Percentiles rank a stretch among this genome's conserved stretches.
Conservation (phyloP, 2,113 vertebrate species). For the Leucopsar rothschildi region DNA sequence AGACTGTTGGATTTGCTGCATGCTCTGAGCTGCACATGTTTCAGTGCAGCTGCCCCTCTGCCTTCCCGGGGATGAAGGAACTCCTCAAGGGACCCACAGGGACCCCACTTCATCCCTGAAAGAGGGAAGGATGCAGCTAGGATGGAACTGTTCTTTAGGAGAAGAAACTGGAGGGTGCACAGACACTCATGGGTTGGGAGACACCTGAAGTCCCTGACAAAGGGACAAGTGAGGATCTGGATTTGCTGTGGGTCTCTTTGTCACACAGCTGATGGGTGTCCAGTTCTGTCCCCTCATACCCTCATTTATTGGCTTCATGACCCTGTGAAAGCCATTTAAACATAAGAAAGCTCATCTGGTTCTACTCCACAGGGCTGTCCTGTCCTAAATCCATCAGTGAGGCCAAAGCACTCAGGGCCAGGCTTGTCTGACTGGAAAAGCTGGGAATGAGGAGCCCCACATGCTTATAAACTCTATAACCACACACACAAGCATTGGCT, state of each 20-base stretch:
- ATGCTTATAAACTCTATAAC: neutral
- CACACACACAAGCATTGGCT: neutral
- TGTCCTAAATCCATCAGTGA: neutral
- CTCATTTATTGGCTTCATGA: neutral
- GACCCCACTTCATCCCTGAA: neutral
- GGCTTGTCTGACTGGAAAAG: neutral
- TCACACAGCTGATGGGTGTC: neutral
- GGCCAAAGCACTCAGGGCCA: neutral
- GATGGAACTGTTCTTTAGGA: neutral
- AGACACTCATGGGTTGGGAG: neutral
- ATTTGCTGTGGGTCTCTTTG: neutral
- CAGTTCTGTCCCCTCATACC: accelerated
- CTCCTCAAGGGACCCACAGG: neutral
- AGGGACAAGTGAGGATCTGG: neutral
- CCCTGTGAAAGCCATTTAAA: neutral
- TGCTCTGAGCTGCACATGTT: neutral
- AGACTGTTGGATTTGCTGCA: neutral
- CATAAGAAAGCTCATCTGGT: neutral
- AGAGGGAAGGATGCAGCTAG: neutral
- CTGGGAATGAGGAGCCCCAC: neutral
- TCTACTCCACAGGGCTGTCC: neutral
- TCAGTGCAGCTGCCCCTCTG: neutral
- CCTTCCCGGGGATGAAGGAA: neutral
- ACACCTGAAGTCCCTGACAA: neutral
- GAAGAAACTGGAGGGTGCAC: neutral